Evolutionary conservation across 2,888 invertebrate genomes (phyloP).

Genomic region (Phanerotoma sp.): DNA sequence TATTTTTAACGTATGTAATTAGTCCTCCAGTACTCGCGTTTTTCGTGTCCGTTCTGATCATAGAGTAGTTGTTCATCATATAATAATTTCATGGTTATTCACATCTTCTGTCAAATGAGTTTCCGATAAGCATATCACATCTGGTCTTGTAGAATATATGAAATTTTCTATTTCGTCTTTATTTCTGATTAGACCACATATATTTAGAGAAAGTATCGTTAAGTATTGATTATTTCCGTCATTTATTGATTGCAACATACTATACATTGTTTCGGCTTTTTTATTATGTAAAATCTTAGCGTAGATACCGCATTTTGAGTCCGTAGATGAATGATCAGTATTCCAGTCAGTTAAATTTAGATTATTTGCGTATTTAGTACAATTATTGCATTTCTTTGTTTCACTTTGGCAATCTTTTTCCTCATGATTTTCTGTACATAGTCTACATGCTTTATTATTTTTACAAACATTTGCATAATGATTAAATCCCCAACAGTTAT

Average conservation of each 20-base stretch:
- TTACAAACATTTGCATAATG: background rate
- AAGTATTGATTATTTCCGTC: background rate
- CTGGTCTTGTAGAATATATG: slow-evolving; percentile 4
- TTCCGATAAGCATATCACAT: slow-evolving; percentile 20
- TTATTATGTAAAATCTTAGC: background rate
- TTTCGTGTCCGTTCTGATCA: slow-evolving; percentile 6
- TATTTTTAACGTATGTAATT: slow-evolving; percentile 1
- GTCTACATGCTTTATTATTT: background rate
- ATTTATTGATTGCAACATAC: background rate
- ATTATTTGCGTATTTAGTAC: background rate
- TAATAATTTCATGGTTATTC: slow-evolving; percentile 7
- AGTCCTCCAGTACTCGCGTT: slow-evolving; percentile 19
- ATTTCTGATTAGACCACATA: slow-evolving; percentile 21
- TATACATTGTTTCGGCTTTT: background rate
- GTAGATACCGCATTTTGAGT: background rate
- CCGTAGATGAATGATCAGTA: background rate
- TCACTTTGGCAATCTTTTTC: background rate
- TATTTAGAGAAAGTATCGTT: slow-evolving; percentile 13
- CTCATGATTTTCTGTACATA: background rate
- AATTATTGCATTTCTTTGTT: background rate
- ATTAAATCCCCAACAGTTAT: background rate
- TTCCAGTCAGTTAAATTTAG: background rate
- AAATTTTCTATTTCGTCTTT: slow-evolving; percentile 22
- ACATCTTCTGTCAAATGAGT: slow-evolving; percentile 21
- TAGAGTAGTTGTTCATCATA: slow-evolving; percentile 14